Base-by-base conservation (phyloP, 92 coral and sea anemone genomes). In the Zoanthus sansibaricus region DNA sequence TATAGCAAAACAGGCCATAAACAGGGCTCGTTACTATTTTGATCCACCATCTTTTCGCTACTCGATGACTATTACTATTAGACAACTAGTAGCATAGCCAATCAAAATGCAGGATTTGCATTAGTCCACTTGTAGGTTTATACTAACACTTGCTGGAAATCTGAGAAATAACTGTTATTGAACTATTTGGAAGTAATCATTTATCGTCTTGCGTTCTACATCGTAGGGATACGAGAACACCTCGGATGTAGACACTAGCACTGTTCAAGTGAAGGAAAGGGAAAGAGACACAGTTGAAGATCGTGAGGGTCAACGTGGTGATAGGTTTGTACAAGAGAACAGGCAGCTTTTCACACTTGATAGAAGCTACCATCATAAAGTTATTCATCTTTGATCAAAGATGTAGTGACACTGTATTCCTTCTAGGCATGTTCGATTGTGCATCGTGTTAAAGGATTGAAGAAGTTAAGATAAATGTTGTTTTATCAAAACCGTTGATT, bases 191-290 rank as follows among this genome's bases (percentile, higher is more conserved):
- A 17, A 62, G 10, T 33, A 12, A 44, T 3, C 56, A 56, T 45
- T 17, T 8, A 3, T 62, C 69, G 7, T 17, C n/a, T 18, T 31
- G 3, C 21, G 9, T 62, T 62, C 18, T 2, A 18, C 17, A 16
- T 62, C 10, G 3, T 54, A 90, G 93, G 93, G 93, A 1, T 69
- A 91, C 79, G 94, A 84, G 87, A 78, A 86, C 44, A 87, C 89
- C 42, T 92, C 95, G 68, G 92, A 88, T 42, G 94, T 94, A 4
- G 96, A 93, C 83, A 94, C 98, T 61, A 94, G 98, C 13, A 93
- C 96, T 55, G 96, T 96, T 25, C 98, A 93, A 71, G 98, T 91
- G 54, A 95, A 91, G 20, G 98, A 94, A 51, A 93, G 89, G 79
- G 93, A 93, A 76, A 93, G 93, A 37, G 93, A 79, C 61, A 88